These are phyloP conservation scores for Nudaria mundana DNA, from an alignment of 2,888 invertebrate genomes.

Conservation along the genomic window DNA sequence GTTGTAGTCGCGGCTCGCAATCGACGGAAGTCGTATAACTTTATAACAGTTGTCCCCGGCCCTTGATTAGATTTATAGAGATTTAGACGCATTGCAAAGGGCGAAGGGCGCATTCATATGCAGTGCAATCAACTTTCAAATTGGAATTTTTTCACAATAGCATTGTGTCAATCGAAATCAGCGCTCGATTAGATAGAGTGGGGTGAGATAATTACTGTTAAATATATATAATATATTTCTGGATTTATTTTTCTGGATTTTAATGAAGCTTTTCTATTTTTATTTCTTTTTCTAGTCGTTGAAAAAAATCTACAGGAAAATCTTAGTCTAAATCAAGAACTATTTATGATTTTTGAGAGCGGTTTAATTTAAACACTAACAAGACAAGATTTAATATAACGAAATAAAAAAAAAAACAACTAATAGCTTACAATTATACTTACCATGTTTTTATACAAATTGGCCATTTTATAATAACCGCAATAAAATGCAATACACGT, in stretches of 20 bases:
- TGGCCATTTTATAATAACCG: constrained; percentile 16
- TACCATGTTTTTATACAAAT: constrained; percentile 12
- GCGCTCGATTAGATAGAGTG: constrained; percentile 40
- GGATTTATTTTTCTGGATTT: too few relatives aligned
- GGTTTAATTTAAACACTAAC: too few relatives aligned
- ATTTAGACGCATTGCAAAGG: constrained; percentile 25
- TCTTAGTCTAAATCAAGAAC: too few relatives aligned
- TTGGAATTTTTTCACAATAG: constrained; percentile 49
- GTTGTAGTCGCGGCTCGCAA: constrained; percentile 20
- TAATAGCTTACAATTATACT: constrained; percentile 7
- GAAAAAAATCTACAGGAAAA: too few relatives aligned
- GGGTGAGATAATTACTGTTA: constrained; percentile 44
- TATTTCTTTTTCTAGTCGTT: too few relatives aligned
- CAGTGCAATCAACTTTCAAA: constrained; percentile 54
- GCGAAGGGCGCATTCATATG: constrained; percentile 24
- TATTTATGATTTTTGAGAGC: too few relatives aligned
- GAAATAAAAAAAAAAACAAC: too few relatives aligned
- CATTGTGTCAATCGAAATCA: constrained; percentile 44
- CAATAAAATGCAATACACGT: constrained; percentile 20
- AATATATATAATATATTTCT: too few relatives aligned
- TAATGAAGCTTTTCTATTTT: too few relatives aligned
- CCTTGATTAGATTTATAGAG: constrained; percentile 52
- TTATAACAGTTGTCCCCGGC: constrained; percentile 44
- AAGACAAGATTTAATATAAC: too few relatives aligned
- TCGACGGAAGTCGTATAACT: constrained; percentile 57